phyloP scores from a whole-genome alignment of 2,888 invertebrate genomes.

The Harpagoxenus sublaevis region DNA sequence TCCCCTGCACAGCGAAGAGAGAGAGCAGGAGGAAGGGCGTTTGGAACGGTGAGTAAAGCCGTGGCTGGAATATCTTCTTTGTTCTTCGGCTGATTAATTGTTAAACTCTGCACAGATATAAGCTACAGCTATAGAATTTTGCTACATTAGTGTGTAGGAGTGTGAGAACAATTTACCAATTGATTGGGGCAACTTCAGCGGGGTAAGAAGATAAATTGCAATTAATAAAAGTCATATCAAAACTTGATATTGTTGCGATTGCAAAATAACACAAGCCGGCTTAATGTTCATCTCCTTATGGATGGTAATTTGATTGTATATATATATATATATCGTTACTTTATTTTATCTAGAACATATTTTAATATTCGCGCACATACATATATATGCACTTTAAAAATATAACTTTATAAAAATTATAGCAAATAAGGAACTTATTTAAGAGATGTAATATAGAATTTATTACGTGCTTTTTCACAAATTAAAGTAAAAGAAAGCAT shows the following conservation, averaged over 20 bases:
- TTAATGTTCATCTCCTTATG: background rate
- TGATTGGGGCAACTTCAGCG: background rate
- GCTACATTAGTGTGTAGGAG: background rate
- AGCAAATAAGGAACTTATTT: background rate
- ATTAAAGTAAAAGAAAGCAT: background rate
- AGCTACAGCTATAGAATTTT: background rate
- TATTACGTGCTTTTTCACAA: background rate
- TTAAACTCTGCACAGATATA: slow-evolving; percentile 31
- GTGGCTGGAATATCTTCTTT: slow-evolving; percentile 39
- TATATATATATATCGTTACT: background rate
- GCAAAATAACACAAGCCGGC: background rate
- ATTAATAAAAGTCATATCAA: slow-evolving; percentile 5
- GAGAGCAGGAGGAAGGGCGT: slow-evolving; percentile 1
- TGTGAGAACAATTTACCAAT: slow-evolving; percentile 10
- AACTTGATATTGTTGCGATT: background rate
- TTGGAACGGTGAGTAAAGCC: slow-evolving; percentile 8
- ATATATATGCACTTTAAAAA: background rate
- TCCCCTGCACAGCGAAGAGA: slow-evolving; percentile 11
- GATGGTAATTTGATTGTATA: background rate
- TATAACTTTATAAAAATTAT: background rate
- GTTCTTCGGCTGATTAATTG: slow-evolving; percentile 22
- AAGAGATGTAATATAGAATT: background rate
- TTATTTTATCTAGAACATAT: background rate
- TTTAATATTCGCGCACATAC: background rate
- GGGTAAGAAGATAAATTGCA: background rate